Evolutionary conservation across 1,140 invertebrate genomes (phyloP).

Genomic region (Hypothenemus hampei): DNA sequence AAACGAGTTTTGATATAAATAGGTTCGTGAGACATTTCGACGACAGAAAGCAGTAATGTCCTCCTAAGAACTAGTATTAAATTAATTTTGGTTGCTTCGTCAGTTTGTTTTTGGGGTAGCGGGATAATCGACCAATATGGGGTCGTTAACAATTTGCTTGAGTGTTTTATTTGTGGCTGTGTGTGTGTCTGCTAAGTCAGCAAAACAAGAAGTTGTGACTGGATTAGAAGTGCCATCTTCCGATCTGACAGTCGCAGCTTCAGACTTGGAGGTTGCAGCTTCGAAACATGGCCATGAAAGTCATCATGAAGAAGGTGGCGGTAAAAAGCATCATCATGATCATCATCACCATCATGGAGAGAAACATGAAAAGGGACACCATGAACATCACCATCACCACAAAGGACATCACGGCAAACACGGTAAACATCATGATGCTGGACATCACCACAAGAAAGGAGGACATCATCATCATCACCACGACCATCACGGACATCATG

Average conservation of each 20-base stretch:
- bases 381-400: constrained; percentile 61
- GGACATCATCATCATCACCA: constrained; percentile 73
- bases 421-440: constrained; percentile 64
- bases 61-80: constrained; percentile 7
- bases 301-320: too few relatives aligned
- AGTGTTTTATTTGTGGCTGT: constrained; percentile 29
- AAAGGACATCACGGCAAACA: constrained; percentile 67
- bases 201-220: constrained; percentile 35
- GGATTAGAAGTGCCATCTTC: neutral
- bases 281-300: constrained; percentile 52
- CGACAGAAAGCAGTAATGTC: constrained; percentile 10
- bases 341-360: constrained; percentile 60
- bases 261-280: constrained; percentile 13
- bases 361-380: constrained; percentile 64
- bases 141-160: constrained; percentile 33
- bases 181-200: constrained; percentile 5
- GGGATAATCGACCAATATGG: constrained; percentile 29
- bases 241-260: neutral
- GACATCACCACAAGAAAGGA: constrained; percentile 65
- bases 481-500: constrained; percentile 63
- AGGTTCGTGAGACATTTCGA: neutral
- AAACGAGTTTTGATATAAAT: constrained; percentile 21
- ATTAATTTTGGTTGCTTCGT: neutral
- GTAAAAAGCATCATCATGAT: constrained; percentile 56
- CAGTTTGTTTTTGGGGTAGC: neutral